These are phyloP conservation scores for Pygocentrus nattereri DNA, from an alignment of 2,797 vertebrate genomes.

Conservation along the genomic window DNA sequence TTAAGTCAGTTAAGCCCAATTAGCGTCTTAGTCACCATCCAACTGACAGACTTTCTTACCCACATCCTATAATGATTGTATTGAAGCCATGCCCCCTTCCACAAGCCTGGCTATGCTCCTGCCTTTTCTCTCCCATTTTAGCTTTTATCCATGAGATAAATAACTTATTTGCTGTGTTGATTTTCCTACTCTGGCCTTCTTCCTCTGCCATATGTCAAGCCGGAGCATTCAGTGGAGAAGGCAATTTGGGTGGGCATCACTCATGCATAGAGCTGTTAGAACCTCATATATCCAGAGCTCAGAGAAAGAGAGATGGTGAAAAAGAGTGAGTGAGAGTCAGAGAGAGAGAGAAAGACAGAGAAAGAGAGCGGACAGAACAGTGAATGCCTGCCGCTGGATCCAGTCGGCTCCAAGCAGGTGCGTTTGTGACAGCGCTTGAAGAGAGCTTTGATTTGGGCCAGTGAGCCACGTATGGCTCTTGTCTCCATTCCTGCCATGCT, in stretches of 20 bases:
- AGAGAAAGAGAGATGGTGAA: conserved; percentile 25
- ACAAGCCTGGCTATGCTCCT: background rate
- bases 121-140: conserved; percentile 31
- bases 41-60: background rate
- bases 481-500: conserved; percentile 63
- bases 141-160: conserved; percentile 44
- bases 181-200: conserved; percentile 7
- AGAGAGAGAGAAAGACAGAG: conserved; percentile 26
- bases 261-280: conserved; percentile 51
- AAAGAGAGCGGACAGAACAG: conserved; percentile 11
- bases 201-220: conserved; percentile 13
- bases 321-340: conserved; percentile 15
- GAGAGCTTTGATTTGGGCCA: conserved; percentile 74
- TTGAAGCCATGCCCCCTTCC: too few relatives aligned
- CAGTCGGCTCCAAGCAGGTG: conserved; percentile 68
- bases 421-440: conserved; percentile 73
- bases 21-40: too few relatives aligned
- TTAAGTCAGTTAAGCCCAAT: too few relatives aligned
- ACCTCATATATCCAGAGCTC: conserved; percentile 3
- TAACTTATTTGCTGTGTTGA: conserved; percentile 44
- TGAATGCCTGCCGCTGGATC: conserved; percentile 19
- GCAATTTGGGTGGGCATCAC: conserved; percentile 47
- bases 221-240: conserved; percentile 1
- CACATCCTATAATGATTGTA: background rate
- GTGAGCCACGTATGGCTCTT: conserved; percentile 68